Percentiles rank a stretch among this genome's conserved stretches.
Evolutionary conservation across 2,888 invertebrate genomes (phyloP).

Genomic region (Plagodis dolabraria): DNA sequence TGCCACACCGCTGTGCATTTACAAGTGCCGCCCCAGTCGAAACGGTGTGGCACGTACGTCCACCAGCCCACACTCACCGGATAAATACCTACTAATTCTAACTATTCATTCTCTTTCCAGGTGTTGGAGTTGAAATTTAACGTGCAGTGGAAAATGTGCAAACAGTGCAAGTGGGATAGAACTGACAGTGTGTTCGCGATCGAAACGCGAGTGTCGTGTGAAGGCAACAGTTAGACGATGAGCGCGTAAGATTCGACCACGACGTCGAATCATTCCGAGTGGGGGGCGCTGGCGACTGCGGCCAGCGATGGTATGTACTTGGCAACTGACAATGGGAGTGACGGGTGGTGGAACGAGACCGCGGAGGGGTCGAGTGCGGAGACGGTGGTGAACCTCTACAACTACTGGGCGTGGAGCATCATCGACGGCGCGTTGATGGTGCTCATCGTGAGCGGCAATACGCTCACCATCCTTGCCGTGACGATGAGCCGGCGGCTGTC

Average conservation of each 20-base stretch:
- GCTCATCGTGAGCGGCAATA: conserved; percentile 89
- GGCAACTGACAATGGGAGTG: conserved; percentile 72
- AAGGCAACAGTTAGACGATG: conserved; percentile 66
- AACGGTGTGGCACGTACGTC: conserved; percentile 32
- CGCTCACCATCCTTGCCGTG: conserved; percentile 90
- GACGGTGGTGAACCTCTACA: conserved; percentile 62
- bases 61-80: conserved; percentile 18
- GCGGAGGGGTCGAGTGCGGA: conserved; percentile 54
- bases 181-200: conserved; percentile 50
- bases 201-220: conserved; percentile 59
- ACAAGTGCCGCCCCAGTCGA: conserved; percentile 34
- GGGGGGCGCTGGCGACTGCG: conserved; percentile 77
- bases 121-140: conserved; percentile 39
- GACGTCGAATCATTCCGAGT: conserved; percentile 74
- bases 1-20: conserved; percentile 50
- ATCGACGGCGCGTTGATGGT: conserved; percentile 87
- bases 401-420: conserved; percentile 86
- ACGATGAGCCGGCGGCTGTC: conserved; percentile 88
- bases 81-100: conserved; percentile 28
- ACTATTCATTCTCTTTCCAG: conserved; percentile 52
- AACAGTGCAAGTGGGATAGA: conserved; percentile 49
- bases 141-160: conserved; percentile 54
- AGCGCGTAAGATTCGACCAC: conserved; percentile 68
- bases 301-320: conserved; percentile 83
- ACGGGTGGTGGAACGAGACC: conserved; percentile 70